Evolutionary conservation across 1,140 invertebrate species (phyloP).

Genomic region (Pectinophora gossypiella): DNA sequence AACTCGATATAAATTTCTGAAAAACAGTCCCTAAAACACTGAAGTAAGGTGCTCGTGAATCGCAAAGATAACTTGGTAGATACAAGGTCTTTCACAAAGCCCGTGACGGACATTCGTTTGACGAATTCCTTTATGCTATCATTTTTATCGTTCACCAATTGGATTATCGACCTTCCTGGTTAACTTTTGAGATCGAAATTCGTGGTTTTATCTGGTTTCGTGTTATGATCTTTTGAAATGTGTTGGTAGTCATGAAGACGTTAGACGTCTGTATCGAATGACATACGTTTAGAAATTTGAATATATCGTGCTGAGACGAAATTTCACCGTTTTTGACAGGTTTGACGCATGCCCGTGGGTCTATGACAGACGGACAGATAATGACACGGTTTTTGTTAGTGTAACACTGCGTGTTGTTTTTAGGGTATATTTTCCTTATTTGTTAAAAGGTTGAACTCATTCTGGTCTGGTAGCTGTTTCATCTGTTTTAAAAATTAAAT

Average conservation of each 20-base stretch:
- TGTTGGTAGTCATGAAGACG: conserved; percentile 46
- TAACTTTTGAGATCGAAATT: neutral
- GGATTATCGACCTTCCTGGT: neutral
- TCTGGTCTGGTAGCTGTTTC: too few relatives aligned
- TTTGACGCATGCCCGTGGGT: conserved; percentile 26
- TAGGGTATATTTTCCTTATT: neutral
- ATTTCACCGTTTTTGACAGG: conserved; percentile 51
- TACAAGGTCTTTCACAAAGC: conserved; percentile 44
- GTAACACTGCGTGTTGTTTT: conserved; percentile 14
- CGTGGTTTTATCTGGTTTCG: neutral
- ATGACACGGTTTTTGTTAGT: conserved; percentile 28
- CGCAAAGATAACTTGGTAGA: neutral
- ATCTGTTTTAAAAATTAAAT: too few relatives aligned
- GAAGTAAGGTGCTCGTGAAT: neutral
- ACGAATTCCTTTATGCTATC: conserved; percentile 59
- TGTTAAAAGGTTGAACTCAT: too few relatives aligned
- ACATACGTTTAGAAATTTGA: conserved; percentile 57
- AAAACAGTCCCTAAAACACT: neutral
- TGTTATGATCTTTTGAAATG: neutral
- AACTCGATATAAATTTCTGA: neutral
- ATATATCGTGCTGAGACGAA: conserved; percentile 65
- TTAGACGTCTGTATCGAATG: conserved; percentile 58
- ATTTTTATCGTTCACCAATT: neutral
- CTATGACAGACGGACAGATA: conserved; percentile 18
- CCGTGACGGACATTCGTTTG: conserved; percentile 57